phyloP scores from a whole-genome alignment of 2,888 invertebrate genomes.

The Drosophila nigritarsus region DNA sequence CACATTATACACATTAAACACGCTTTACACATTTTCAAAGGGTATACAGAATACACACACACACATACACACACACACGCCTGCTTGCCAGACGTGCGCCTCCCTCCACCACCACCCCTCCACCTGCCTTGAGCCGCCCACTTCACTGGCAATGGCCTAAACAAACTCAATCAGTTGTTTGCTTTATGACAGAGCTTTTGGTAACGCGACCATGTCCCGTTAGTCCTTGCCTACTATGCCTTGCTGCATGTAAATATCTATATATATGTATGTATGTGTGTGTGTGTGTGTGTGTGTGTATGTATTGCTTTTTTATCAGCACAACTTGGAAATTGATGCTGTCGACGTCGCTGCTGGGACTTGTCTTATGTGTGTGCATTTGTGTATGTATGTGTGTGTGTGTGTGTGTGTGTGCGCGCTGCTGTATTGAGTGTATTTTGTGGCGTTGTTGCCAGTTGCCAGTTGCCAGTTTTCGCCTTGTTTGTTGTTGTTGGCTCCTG shows the following conservation, averaged over 20 bases:
- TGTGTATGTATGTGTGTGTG: slow-evolving; percentile 8
- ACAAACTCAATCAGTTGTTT: slow-evolving; percentile 72
- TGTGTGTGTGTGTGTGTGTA: slow-evolving; percentile 14
- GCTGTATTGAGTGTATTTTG: slow-evolving; percentile 48
- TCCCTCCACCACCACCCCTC: no score
- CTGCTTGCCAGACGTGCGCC: slow-evolving; percentile 4
- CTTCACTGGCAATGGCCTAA: slow-evolving; percentile 58
- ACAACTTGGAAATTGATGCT: slow-evolving; percentile 59
- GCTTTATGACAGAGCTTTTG: slow-evolving; percentile 63
- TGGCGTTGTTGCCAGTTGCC: slow-evolving; percentile 46
- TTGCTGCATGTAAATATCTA: not conserved
- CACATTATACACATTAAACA: not conserved
- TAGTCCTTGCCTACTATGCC: slow-evolving; percentile 46
- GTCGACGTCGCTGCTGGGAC: slow-evolving; percentile 43
- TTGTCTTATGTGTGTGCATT: slow-evolving; percentile 31
- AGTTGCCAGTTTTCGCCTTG: slow-evolving; percentile 45
- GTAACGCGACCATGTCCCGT: slow-evolving; percentile 51
- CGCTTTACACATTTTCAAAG: not conserved
- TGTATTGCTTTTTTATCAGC: slow-evolving; percentile 39
- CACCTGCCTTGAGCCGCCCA: slow-evolving; percentile 11
- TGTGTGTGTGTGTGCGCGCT: slow-evolving; percentile 10
- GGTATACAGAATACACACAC: slow-evolving; percentile 3
- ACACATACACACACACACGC: slow-evolving; percentile 5
- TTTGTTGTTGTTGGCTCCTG: slow-evolving; percentile 39
- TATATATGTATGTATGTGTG: not conserved